Percentiles rank a stretch among this genome's conserved stretches.
These are phyloP conservation scores for Germaria angustata DNA, from an alignment of 2,888 invertebrate genomes.

Conservation along the genomic window DNA sequence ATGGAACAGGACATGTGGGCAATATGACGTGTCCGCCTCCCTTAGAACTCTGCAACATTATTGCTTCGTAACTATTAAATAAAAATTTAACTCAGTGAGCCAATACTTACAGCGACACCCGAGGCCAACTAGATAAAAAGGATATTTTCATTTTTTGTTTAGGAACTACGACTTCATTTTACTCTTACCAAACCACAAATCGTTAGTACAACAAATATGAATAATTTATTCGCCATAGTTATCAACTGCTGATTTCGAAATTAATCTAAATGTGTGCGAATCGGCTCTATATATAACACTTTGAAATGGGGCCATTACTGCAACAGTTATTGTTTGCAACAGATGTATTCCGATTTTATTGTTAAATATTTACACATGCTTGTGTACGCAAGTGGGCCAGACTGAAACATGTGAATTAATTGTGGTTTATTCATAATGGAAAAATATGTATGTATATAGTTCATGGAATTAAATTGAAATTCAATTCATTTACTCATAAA, in stretches of 20 bases:
- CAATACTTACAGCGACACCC: conserved; percentile 40
- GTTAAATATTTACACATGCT: neutral
- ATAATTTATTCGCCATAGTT: conserved; percentile 41
- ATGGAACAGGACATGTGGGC: conserved; percentile 50
- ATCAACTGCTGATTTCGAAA: neutral
- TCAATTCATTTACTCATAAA: too few species aligned
- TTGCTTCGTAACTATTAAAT: neutral
- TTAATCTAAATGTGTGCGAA: neutral
- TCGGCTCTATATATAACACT: conserved; percentile 46
- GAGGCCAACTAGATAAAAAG: conserved; percentile 28
- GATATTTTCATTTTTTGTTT: neutral
- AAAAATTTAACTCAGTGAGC: neutral
- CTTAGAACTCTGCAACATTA: neutral
- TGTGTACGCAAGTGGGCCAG: neutral
- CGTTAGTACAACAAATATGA: conserved; percentile 9
- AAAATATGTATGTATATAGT: too few species aligned
- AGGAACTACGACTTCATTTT: neutral
- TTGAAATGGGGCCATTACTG: conserved; percentile 12
- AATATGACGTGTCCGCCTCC: neutral
- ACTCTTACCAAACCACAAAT: conserved; percentile 49
- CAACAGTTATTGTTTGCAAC: neutral
- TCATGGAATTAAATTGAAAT: too few species aligned
- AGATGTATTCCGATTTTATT: conserved; percentile 10
- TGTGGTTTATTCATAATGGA: too few species aligned
- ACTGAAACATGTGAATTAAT: too few species aligned